A percentile compares a stretch with the other conserved stretches of the same genome.
Evolutionary conservation across 1,140 invertebrate species (phyloP).

Genomic region (Mercenaria mercenaria): DNA sequence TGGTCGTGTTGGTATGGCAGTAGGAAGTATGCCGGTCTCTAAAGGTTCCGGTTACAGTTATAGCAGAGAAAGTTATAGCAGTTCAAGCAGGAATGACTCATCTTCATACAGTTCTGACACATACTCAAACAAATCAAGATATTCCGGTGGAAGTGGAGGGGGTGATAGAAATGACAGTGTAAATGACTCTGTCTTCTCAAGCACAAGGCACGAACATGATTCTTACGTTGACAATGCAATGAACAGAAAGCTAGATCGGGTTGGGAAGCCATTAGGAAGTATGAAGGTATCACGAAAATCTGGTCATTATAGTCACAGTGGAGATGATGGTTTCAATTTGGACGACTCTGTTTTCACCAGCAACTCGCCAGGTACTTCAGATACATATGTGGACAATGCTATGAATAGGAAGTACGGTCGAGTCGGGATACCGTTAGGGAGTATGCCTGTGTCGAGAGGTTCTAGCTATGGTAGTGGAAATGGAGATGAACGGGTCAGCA

Average conservation of each 20-base stretch:
- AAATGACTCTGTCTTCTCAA: background rate
- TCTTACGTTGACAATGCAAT: slow-evolving; percentile 66
- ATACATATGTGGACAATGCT: slow-evolving; percentile 68
- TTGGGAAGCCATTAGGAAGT: slow-evolving; percentile 40
- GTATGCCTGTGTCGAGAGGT: background rate
- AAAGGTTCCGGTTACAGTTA: background rate
- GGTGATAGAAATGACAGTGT: background rate
- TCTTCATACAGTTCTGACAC: background rate
- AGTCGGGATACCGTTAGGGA: slow-evolving; percentile 61
- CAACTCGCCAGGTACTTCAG: background rate
- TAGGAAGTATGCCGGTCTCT: slow-evolving; percentile 63
- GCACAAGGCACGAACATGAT: background rate
- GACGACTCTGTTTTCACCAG: no score
- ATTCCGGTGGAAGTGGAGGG: background rate
- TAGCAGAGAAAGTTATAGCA: background rate
- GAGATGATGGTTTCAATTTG: no score
- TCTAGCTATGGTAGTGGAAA: background rate
- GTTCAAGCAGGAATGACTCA: background rate
- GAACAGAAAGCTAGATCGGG: slow-evolving; percentile 54
- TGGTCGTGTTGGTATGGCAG: slow-evolving; percentile 67
- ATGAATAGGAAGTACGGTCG: slow-evolving; percentile 61
- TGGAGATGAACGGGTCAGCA: background rate
- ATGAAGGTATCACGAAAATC: slow-evolving; percentile 24
- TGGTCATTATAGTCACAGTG: background rate
- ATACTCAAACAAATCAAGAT: no score